phyloP scores from a whole-genome alignment of 2,113 vertebrate species.

The Lamprologus ornatipinnis region DNA sequence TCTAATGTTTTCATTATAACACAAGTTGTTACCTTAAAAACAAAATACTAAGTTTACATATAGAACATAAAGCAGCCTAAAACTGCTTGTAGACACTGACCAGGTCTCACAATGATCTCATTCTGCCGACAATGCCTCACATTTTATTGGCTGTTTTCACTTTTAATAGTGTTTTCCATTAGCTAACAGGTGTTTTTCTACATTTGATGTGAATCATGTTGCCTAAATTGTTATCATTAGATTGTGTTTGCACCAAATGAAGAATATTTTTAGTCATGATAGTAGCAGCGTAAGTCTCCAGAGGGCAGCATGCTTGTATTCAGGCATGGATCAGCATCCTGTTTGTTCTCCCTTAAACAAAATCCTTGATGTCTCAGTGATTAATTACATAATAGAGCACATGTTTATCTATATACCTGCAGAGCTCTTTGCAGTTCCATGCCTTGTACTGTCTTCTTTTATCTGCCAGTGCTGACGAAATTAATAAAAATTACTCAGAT shows the following conservation, averaged over 20 bases:
- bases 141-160: background rate
- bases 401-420: background rate
- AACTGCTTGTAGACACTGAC: background rate
- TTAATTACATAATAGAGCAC: background rate
- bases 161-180: background rate
- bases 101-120: background rate
- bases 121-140: background rate
- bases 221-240: background rate
- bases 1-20: background rate
- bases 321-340: background rate
- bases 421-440: background rate
- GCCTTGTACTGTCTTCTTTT: background rate
- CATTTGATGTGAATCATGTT: background rate
- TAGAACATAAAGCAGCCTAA: accelerated
- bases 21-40: background rate
- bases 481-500: too few species aligned
- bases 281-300: background rate
- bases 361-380: background rate
- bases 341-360: background rate
- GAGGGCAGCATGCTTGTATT: background rate
- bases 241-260: background rate
- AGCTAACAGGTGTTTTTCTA: background rate
- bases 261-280: background rate
- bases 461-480: background rate
- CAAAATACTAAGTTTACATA: background rate